Conservation (phyloP, 2,888 invertebrate species). For the Andrena bucephala region DNA sequence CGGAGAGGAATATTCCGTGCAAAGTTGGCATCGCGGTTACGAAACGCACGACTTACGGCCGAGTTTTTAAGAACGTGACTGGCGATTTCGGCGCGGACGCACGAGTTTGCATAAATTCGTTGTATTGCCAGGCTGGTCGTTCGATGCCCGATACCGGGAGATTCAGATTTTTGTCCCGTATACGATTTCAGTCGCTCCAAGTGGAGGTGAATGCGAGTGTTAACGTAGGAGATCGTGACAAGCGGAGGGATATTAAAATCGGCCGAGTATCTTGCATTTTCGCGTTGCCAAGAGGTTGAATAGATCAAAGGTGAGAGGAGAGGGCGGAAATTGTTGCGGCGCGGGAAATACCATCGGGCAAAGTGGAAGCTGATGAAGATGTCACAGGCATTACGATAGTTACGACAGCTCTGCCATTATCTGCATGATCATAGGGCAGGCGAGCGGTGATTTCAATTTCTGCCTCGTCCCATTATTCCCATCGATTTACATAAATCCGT, state of each 20-base stretch:
- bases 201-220: not conserved
- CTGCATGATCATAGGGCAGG: constrained; percentile 16
- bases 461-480: constrained; percentile 11
- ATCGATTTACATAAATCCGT: constrained; percentile 22
- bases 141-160: not conserved
- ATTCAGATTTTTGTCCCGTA: not conserved
- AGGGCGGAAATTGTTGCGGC: not conserved
- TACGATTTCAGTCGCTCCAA: not conserved
- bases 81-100: not conserved
- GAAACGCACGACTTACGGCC: constrained; percentile 11
- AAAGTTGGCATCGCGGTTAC: constrained; percentile 6
- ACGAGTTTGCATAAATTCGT: constrained; percentile 12
- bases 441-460: constrained; percentile 37
- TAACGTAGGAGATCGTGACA: not conserved
- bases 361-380: constrained; percentile 19
- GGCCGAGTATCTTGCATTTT: too few species aligned
- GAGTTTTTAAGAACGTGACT: constrained; percentile 33
- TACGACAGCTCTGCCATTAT: constrained; percentile 38
- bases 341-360: not conserved
- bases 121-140: constrained; percentile 29
- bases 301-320: not conserved
- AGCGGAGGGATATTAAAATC: not conserved
- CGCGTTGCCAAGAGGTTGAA: too few species aligned
- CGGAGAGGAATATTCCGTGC: constrained; percentile 26
- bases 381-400: constrained; percentile 25